Conservation (phyloP, 1,140 invertebrate species). For the Dendroctonus ponderosae region DNA sequence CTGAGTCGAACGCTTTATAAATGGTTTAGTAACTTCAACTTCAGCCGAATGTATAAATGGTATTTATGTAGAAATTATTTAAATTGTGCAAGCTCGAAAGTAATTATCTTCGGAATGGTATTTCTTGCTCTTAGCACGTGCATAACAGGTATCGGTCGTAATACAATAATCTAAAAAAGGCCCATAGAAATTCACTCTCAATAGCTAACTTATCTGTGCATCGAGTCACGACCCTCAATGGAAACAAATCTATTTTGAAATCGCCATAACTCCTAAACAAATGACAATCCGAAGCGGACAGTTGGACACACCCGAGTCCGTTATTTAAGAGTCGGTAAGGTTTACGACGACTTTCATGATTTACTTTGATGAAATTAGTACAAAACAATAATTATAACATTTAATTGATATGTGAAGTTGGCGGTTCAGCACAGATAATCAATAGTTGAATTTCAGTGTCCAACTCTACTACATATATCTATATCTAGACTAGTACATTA, state of each 20-base stretch:
- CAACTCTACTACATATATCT: no score
- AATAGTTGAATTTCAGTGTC: no score
- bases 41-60: no score
- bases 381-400: no score
- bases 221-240: constrained; percentile 34
- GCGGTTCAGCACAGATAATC: no score
- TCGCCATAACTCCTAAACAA: constrained; percentile 32
- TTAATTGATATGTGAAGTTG: no score
- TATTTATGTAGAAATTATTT: no score
- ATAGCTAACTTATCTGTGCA: constrained; percentile 31
- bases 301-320: constrained; percentile 25
- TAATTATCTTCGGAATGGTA: constrained; percentile 9
- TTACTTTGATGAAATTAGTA: not conserved
- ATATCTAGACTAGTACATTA: no score
- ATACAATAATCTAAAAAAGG: constrained; percentile 17
- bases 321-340: constrained; percentile 22
- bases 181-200: constrained; percentile 33
- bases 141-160: constrained; percentile 17
- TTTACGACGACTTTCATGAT: constrained; percentile 12
- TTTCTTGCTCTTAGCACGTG: constrained; percentile 24
- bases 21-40: no score
- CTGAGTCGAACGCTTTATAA: no score
- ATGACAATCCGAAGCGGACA: constrained; percentile 29
- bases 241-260: constrained; percentile 36
- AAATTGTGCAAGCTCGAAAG: not conserved